phyloP scores from a whole-genome alignment of 1,140 invertebrate species.

The Berghia stephanieae region DNA sequence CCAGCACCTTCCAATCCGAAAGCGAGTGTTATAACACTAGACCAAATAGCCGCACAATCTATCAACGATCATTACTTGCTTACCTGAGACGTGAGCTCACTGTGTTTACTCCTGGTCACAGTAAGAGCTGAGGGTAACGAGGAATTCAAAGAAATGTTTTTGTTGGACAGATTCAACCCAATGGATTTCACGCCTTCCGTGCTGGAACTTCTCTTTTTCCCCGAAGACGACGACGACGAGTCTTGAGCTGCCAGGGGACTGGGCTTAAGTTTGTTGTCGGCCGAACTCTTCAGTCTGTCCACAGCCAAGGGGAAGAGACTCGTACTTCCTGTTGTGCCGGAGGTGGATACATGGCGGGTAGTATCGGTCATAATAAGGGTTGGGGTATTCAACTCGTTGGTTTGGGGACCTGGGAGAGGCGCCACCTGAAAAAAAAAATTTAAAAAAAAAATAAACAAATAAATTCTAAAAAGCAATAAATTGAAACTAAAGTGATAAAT shows the following conservation, averaged over 20 bases:
- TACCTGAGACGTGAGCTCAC: too few species aligned
- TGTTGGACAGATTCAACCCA: too few species aligned
- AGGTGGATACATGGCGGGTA: background rate
- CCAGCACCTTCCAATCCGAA: too few species aligned
- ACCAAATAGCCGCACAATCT: too few species aligned
- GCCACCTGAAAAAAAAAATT: conserved; percentile 9
- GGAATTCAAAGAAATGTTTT: too few species aligned
- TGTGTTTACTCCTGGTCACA: too few species aligned
- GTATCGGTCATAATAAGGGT: conserved; percentile 36
- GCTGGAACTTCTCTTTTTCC: too few species aligned
- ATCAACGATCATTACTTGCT: too few species aligned
- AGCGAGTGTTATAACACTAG: too few species aligned
- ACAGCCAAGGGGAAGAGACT: background rate
- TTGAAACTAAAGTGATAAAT: background rate
- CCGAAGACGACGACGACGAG: background rate
- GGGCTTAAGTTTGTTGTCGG: conserved; percentile 11
- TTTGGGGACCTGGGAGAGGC: conserved; percentile 49
- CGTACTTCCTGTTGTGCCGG: background rate
- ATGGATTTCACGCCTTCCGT: too few species aligned
- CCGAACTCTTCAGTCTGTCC: background rate
- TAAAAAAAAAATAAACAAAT: conserved; percentile 14
- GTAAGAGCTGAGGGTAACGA: too few species aligned
- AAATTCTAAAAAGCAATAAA: background rate
- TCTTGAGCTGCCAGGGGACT: conserved; percentile 25
- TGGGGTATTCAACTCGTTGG: conserved; percentile 57